Conservation (phyloP, 2,797 vertebrate species). For the Melanogrammus aeglefinus region DNA sequence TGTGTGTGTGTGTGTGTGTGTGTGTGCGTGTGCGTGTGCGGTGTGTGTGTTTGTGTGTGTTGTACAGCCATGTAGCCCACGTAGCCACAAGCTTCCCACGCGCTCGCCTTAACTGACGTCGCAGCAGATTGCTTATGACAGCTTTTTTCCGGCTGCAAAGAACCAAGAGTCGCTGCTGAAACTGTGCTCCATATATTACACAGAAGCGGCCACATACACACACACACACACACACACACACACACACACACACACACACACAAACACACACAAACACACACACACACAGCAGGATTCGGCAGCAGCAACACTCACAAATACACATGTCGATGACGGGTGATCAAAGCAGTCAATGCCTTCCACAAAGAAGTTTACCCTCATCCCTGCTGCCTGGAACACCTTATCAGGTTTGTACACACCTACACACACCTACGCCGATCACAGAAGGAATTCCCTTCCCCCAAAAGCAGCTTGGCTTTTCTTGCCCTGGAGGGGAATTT, state of each 20-base stretch:
- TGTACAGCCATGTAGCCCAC: slow-evolving; percentile 49
- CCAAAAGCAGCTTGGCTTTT: background rate
- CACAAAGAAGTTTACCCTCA: slow-evolving; percentile 40
- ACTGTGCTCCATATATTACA: slow-evolving; percentile 63
- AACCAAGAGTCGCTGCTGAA: slow-evolving; percentile 48
- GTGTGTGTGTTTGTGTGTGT: slow-evolving; percentile 28
- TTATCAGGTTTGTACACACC: slow-evolving; percentile 46
- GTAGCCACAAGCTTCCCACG: slow-evolving; percentile 62
- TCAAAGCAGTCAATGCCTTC: slow-evolving; percentile 51
- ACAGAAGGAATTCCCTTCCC: background rate
- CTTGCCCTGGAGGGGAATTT: background rate
- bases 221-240: slow-evolving; percentile 9
- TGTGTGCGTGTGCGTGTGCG: slow-evolving; percentile 31
- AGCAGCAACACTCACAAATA: slow-evolving; percentile 18
- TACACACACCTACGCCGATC: slow-evolving; percentile 7
- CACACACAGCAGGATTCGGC: slow-evolving; percentile 26
- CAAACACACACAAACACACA: background rate
- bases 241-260: background rate
- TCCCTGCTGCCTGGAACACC: slow-evolving; percentile 32
- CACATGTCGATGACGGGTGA: slow-evolving; percentile 22
- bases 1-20: slow-evolving; percentile 41
- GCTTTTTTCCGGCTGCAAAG: slow-evolving; percentile 63
- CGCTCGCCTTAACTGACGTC: slow-evolving; percentile 67
- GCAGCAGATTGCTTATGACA: slow-evolving; percentile 75
- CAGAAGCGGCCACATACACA: background rate